Evolutionary conservation across 2,797 vertebrate species (phyloP).

Genomic region (Delichon dasypus): DNA sequence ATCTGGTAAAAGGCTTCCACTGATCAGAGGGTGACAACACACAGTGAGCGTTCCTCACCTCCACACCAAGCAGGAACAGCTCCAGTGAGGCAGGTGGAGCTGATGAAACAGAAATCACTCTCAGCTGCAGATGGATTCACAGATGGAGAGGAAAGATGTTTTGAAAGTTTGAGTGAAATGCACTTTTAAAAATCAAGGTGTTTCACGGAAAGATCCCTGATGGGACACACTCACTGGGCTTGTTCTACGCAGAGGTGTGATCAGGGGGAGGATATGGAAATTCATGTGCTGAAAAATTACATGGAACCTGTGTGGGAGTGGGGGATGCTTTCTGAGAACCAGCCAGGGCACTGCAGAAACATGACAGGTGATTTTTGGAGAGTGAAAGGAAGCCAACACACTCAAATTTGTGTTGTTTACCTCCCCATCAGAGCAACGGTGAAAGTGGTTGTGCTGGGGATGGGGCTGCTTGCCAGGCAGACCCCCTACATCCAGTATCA

Average conservation of each 20-base stretch:
- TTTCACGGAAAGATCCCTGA: not conserved
- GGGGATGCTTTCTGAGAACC: not conserved
- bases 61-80: not conserved
- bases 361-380: not conserved
- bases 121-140: not conserved
- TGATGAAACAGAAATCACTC: not conserved
- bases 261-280: not conserved
- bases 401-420: not conserved
- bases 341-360: not conserved
- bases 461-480: not conserved
- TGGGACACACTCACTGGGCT: not conserved
- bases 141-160: not conserved
- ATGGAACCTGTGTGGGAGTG: accelerated
- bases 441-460: not conserved
- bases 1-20: not conserved
- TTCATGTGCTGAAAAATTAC: not conserved
- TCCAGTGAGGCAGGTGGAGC: not conserved
- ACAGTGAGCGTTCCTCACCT: not conserved
- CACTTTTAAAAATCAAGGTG: not conserved
- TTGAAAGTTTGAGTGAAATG: not conserved
- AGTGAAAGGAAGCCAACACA: not conserved
- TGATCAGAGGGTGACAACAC: not conserved
- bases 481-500: not conserved
- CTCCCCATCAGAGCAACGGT: not conserved
- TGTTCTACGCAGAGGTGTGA: not conserved